Evolutionary conservation across 2,888 invertebrate species (phyloP), one percentile per base, ranked within the genome.

Genomic region (Cynaeus angustus): DNA sequence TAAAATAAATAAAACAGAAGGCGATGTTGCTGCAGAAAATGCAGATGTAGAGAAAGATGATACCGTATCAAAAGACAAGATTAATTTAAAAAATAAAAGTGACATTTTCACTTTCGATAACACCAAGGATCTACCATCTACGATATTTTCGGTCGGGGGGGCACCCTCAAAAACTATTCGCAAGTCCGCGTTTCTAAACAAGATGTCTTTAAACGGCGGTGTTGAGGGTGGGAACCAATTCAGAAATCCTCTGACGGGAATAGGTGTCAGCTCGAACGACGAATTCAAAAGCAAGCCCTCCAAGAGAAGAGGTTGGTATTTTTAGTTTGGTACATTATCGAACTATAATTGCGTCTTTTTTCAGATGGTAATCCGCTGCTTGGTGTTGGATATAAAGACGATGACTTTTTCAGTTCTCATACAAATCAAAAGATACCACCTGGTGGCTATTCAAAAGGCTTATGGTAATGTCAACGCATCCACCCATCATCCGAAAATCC

Each of bases 301-400:
- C 14, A 64, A 48, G 50, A 30, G 66, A 12, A 45, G 33, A 46
- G 64, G 46, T 58, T 43, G 16, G 30, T 55, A 21, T 9, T n/a
- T n/a, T 55, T n/a, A 16, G 13, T 38, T 21, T n/a, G 12, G 2
- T 4, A 41, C 41, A 9, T n/a, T 21, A 12, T 13, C 7, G 41
- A 65, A 10, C 21, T 45, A 14, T 45, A 26, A 48, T 38, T 3
- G 21, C 4, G n/a, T 21, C 21, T 1, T 21, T 21, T 81, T 80
- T 72, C 66, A 83, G 85, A 83, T 79, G 85, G 85, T 5, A 85
- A 85, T 74, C 85, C 85, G 9, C 66, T 85, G 7, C 70, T 84
- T 26, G 85, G 85, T 8, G 70, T 80, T 26, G 85, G 85, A 6
- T 85, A 85, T 67, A 80, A 79, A 56, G 70, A 67, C 14, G 56